These are phyloP conservation scores for Phataginus tricuspis DNA, from an alignment of 2,797 vertebrate species.

Conservation along the genomic window DNA sequence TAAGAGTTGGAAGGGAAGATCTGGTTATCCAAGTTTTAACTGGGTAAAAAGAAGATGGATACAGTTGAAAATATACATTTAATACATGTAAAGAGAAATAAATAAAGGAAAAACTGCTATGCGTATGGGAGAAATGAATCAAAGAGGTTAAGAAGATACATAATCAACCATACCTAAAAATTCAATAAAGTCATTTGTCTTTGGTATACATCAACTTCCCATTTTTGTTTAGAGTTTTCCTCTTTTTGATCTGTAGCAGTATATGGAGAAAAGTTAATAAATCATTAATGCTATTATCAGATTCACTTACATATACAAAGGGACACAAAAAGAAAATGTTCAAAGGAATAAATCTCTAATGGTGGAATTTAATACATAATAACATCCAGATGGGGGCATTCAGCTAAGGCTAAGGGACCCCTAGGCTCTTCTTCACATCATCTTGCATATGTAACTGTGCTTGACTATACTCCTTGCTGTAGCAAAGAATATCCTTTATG, in stretches of 20 bases:
- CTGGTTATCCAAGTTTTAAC: neutral
- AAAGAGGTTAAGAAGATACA: neutral
- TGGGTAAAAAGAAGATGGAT: neutral
- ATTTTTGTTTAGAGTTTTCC: neutral
- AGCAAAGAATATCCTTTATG: neutral
- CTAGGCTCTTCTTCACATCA: neutral
- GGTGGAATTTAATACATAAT: neutral
- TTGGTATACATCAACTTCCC: neutral
- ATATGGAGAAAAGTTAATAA: neutral
- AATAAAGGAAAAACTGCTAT: neutral
- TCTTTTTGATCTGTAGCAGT: neutral
- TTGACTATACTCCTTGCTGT: neutral
- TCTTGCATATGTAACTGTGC: neutral
- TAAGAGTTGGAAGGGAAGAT: neutral
- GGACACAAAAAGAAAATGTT: neutral
- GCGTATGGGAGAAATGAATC: neutral
- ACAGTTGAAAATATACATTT: neutral
- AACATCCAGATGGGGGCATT: neutral
- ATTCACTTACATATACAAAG: neutral
- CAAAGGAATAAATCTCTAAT: neutral
- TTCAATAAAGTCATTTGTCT: neutral
- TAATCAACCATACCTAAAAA: neutral
- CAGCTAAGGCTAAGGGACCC: neutral
- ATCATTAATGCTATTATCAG: neutral
- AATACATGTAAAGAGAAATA: neutral